Base-by-base conservation (phyloP, 2,113 vertebrate genomes). In the Elaphurus davidianus region DNA sequence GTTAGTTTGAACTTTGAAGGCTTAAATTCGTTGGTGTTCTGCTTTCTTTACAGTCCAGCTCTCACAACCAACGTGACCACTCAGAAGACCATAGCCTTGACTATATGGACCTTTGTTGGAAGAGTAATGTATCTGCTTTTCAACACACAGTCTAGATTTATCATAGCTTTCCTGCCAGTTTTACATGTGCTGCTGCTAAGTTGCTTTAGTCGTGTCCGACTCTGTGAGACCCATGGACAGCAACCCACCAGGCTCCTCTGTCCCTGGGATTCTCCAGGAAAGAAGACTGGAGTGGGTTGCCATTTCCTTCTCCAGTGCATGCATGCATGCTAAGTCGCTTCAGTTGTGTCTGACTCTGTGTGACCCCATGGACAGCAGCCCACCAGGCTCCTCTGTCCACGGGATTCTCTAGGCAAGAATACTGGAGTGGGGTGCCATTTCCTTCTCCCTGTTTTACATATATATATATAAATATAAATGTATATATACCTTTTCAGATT, bases 201-300 rank as follows among this genome's bases (percentile, higher is more conserved):
- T 40, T 23, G n/a, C 19, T 40, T 40, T 36, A 71, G 67, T 40
- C 0, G 2, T 71, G 19, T 71, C 19, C 0, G 0, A 40, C n/a
- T 23, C n/a, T 71, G 19, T 36, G 67, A 0, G 1, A 71, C n/a
- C n/a, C 67, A 12, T 71, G n/a, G 67, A 40, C n/a, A 23, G 19
- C 67, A 71, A 19, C 17, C 67, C 67, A 71, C 67, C 5, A 71
- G 67, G n/a, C 10, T 36, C 64, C n/a, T 23, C 64, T 36, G 9
- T 23, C 67, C 67, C 67, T 36, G n/a, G n/a, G 67, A 71, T 36
- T 36, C n/a, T 71, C 67, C 19, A 36, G n/a, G n/a, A n/a, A 36
- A 71, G 19, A 71, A 36, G 0, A 71, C 67, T 40, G n/a, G 17
- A 36, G 9, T 23, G n/a, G n/a, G 67, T 23, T 71, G 67, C n/a